Evolutionary conservation across 2,888 invertebrate genomes (phyloP).

Genomic region (Amblyteles armatorius): DNA sequence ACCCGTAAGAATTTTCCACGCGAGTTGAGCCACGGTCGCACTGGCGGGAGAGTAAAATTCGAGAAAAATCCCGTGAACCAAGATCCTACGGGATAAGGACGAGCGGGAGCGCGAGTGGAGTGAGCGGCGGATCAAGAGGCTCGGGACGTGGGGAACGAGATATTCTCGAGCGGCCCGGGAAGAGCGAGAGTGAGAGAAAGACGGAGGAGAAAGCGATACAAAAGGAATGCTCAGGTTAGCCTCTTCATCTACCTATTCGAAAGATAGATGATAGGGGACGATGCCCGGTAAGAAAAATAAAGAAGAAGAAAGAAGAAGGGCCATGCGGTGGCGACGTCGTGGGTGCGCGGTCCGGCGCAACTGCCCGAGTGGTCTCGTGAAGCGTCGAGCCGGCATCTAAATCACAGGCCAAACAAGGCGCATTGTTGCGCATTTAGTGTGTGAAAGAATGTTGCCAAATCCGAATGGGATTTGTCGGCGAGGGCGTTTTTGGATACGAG

Average conservation of each 20-base stretch:
- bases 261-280: constrained; percentile 72
- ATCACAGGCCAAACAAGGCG: constrained; percentile 83
- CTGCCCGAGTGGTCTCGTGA: constrained; percentile 59
- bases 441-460: constrained; percentile 83
- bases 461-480: constrained; percentile 68
- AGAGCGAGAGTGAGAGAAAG: constrained; percentile 47
- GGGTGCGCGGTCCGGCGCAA: constrained; percentile 47
- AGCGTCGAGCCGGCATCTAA: constrained; percentile 77
- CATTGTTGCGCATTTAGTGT: constrained; percentile 83
- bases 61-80: constrained; percentile 71
- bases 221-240: constrained; percentile 68
- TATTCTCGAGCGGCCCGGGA: constrained; percentile 27
- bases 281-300: constrained; percentile 66
- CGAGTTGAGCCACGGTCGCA: constrained; percentile 45
- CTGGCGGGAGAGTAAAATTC: constrained; percentile 70
- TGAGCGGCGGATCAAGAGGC: constrained; percentile 69
- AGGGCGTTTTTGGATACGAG: constrained; percentile 37
- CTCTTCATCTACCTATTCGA: constrained; percentile 69
- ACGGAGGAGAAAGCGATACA: constrained; percentile 63
- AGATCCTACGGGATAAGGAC: constrained; percentile 65
- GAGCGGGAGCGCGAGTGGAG: constrained; percentile 56
- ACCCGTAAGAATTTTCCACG: constrained; percentile 41
- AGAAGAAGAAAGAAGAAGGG: constrained; percentile 53
- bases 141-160: constrained; percentile 48
- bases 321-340: constrained; percentile 56